Conservation (phyloP, 1,140 invertebrate species). For the Scaptomyza montana region DNA sequence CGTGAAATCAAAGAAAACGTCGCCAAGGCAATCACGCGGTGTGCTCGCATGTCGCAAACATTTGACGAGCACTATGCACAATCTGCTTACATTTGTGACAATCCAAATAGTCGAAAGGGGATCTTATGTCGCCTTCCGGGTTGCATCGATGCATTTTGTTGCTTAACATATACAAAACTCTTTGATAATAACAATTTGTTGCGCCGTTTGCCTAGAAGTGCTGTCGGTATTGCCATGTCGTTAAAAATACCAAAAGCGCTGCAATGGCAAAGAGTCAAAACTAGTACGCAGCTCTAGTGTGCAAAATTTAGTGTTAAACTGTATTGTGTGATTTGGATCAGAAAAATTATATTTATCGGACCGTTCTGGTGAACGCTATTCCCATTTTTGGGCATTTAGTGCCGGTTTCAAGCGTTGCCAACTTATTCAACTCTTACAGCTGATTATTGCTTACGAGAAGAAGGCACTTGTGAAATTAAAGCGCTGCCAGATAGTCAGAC, state of each 20-base stretch:
- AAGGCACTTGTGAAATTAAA: no score
- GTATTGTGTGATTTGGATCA: no score
- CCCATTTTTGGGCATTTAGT: no score
- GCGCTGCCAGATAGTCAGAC: no score
- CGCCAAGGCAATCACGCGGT: constrained; percentile 88
- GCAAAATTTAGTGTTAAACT: not conserved
- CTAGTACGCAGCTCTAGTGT: not conserved
- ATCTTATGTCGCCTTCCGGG: not conserved
- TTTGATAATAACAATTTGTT: constrained; percentile 21
- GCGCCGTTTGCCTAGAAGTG: not conserved
- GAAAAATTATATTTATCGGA: no score
- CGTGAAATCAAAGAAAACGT: constrained; percentile 90
- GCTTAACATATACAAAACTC: constrained; percentile 26
- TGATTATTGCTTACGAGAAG: no score
- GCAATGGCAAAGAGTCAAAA: not conserved
- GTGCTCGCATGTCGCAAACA: constrained; percentile 87
- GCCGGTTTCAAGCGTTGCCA: no score
- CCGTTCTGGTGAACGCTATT: no score
- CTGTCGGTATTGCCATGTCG: constrained; percentile 9
- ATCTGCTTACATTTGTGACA: constrained; percentile 85
- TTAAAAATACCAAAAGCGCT: constrained; percentile 26
- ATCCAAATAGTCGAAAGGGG: constrained; percentile 69
- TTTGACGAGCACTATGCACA: constrained; percentile 87
- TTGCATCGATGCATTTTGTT: constrained; percentile 17
- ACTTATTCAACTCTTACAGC: no score